Conservation (phyloP, 2,888 invertebrate species). For the Serripes groenlandicus region DNA sequence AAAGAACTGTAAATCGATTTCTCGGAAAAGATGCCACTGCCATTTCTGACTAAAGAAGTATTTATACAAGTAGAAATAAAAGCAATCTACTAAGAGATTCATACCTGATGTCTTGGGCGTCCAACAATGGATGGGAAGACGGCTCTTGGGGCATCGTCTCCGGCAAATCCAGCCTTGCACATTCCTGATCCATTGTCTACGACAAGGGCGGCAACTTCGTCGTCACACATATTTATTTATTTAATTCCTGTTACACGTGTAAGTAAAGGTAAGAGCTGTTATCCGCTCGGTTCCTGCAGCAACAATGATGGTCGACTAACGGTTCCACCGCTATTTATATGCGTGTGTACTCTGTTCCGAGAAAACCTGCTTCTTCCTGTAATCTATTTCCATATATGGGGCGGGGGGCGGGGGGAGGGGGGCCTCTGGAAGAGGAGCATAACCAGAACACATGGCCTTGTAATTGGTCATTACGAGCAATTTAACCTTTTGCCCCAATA, state of each 20-base stretch:
- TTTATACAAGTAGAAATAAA: background rate
- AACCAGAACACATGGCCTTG: constrained; percentile 43
- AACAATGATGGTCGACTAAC: constrained; percentile 50
- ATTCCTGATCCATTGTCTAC: constrained; percentile 93
- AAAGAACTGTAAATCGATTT: too few relatives aligned
- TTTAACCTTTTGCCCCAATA: too few relatives aligned
- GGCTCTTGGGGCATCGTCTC: constrained; percentile 76
- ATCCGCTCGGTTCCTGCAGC: constrained; percentile 47
- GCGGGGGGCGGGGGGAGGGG: constrained; percentile 47
- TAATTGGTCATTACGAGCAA: constrained; percentile 16
- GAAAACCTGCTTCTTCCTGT: constrained; percentile 57
- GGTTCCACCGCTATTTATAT: constrained; percentile 48
- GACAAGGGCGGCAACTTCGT: constrained; percentile 86
- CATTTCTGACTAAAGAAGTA: background rate
- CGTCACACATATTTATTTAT: constrained; percentile 73
- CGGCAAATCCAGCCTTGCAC: constrained; percentile 78
- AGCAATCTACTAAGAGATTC: background rate
- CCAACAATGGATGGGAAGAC: constrained; percentile 77
- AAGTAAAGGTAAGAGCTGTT: constrained; percentile 47
- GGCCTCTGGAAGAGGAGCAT: constrained; percentile 50
- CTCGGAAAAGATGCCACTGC: too few relatives aligned
- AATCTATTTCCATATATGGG: constrained; percentile 61
- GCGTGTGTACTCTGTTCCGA: constrained; percentile 46
- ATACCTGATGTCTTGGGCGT: constrained; percentile 76
- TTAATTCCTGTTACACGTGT: constrained; percentile 41